Evolutionary conservation across 2,113 vertebrate genomes (phyloP).

Genomic region (Clarias batrachus): DNA sequence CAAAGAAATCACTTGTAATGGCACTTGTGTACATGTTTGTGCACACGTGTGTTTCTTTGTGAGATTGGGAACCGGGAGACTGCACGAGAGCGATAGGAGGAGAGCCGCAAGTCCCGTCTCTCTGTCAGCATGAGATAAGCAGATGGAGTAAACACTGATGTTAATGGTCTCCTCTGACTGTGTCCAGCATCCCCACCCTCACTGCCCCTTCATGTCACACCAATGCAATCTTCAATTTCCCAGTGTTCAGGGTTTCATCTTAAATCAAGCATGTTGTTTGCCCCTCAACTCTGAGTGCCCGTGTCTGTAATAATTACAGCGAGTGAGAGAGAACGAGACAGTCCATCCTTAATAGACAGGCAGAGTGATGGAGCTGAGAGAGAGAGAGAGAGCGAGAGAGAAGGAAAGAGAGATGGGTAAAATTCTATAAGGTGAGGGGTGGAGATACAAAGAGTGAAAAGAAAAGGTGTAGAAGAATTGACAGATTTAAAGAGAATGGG

Average conservation of each 20-base stretch:
- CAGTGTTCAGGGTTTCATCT: background rate
- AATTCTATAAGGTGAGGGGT: too few relatives aligned
- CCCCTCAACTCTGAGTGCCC: background rate
- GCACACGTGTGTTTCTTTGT: background rate
- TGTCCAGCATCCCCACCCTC: background rate
- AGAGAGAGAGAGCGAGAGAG: background rate
- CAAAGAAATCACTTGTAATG: too few relatives aligned
- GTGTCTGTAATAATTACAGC: constrained; percentile 28
- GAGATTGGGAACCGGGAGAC: background rate
- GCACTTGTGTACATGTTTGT: background rate
- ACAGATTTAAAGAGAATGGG: background rate
- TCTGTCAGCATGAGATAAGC: constrained; percentile 42
- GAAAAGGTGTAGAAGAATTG: background rate
- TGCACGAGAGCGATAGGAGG: background rate
- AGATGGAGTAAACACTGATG: constrained; percentile 33
- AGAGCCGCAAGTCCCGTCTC: background rate
- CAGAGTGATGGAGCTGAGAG: background rate
- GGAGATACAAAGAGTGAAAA: background rate
- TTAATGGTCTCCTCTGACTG: constrained; percentile 31
- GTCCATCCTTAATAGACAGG: background rate
- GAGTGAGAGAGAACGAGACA: background rate
- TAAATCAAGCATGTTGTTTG: constrained; percentile 7
- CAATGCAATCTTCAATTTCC: constrained; percentile 34
- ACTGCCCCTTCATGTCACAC: constrained; percentile 19
- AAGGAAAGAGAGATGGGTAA: too few relatives aligned